Evolutionary conservation across 2,113 vertebrate genomes (phyloP).

Genomic region (Hucho hucho): DNA sequence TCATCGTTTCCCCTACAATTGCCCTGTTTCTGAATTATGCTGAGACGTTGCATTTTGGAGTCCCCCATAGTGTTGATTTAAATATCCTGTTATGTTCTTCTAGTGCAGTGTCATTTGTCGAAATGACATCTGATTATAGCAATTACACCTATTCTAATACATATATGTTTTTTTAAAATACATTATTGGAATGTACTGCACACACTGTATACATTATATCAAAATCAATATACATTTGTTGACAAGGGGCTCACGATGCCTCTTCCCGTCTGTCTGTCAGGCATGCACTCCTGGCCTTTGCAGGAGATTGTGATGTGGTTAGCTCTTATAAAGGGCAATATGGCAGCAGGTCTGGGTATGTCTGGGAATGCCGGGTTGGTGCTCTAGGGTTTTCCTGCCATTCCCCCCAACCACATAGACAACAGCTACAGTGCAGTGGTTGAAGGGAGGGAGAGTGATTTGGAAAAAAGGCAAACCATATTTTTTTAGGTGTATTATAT

Average conservation of each 20-base stretch:
- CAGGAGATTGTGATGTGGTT: neutral
- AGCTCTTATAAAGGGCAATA: neutral
- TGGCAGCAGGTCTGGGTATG: neutral
- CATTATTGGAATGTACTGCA: neutral
- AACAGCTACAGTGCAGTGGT: neutral
- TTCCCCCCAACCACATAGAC: neutral
- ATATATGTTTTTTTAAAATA: neutral
- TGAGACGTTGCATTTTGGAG: neutral
- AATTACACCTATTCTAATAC: neutral
- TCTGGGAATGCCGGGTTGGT: neutral
- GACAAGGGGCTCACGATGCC: neutral
- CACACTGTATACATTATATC: neutral
- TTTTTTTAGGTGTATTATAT: neutral
- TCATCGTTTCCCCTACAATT: too few relatives aligned
- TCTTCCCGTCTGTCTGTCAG: neutral
- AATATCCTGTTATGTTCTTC: neutral
- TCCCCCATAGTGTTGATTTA: neutral
- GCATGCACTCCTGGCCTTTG: neutral
- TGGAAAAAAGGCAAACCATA: neutral
- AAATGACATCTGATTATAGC: neutral
- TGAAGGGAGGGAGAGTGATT: neutral
- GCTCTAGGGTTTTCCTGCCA: neutral
- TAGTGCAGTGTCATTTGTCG: neutral
- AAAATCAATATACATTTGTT: constrained; percentile 1
- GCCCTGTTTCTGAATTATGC: neutral